These are phyloP conservation scores for Eupithecia subumbrata DNA, from an alignment of 2,888 invertebrate genomes.

Conservation along the genomic window DNA sequence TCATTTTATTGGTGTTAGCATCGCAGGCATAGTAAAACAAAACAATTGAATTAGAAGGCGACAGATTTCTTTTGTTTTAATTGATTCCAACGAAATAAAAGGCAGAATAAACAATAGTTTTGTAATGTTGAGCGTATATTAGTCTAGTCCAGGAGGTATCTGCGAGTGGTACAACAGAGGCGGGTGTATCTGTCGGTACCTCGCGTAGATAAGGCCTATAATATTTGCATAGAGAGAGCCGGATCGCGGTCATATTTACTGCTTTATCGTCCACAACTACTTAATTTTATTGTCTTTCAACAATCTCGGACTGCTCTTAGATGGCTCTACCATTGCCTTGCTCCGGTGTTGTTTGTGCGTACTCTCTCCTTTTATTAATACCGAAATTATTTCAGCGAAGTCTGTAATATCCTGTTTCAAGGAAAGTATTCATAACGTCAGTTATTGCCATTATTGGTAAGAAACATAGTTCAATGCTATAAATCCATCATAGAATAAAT, in stretches of 20 bases:
- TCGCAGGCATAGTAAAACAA: background rate
- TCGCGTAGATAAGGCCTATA: constrained; percentile 67
- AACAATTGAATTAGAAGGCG: background rate
- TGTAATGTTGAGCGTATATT: background rate
- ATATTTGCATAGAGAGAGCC: constrained; percentile 75
- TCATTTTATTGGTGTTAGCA: background rate
- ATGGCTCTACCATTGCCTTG: background rate
- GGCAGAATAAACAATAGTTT: background rate
- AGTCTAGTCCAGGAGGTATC: background rate
- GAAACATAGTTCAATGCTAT: constrained; percentile 19
- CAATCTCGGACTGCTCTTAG: constrained; percentile 32
- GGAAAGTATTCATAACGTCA: constrained; percentile 6
- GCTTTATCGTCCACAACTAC: constrained; percentile 58
- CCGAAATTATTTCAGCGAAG: background rate
- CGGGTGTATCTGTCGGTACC: constrained; percentile 27
- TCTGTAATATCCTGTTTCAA: background rate
- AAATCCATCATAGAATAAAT: constrained; percentile 40
- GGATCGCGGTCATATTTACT: constrained; percentile 60
- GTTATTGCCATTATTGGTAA: constrained; percentile 12
- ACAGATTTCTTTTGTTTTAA: background rate
- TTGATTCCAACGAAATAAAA: background rate
- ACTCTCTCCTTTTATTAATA: background rate
- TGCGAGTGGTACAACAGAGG: constrained; percentile 14
- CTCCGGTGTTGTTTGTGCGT: background rate
- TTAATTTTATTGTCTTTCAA: constrained; percentile 52